Evolutionary conservation across 2,888 invertebrate genomes (phyloP).

Genomic region (Eupithecia inturbata): DNA sequence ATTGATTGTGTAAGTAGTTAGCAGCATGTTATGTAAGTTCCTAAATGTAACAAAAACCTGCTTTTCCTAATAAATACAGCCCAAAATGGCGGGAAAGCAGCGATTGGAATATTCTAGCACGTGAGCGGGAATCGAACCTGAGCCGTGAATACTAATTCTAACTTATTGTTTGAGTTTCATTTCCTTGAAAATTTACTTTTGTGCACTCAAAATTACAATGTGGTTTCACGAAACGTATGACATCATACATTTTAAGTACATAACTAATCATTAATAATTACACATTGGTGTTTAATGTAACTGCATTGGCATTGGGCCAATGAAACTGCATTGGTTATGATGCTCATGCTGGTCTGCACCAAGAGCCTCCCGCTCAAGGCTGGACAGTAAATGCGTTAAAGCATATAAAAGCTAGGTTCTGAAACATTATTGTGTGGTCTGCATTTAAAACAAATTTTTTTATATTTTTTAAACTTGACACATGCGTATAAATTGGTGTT

Average conservation of each 20-base stretch:
- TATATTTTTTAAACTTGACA: neutral
- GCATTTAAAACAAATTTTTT: neutral
- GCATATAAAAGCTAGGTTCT: neutral
- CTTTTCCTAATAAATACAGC: conserved; percentile 60
- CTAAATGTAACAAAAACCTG: conserved; percentile 48
- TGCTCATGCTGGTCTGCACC: too few relatives aligned
- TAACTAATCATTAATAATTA: neutral
- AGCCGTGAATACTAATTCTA: conserved; percentile 72
- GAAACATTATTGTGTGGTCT: neutral
- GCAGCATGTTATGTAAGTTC: neutral
- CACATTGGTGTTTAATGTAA: neutral
- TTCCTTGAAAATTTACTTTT: conserved; percentile 38
- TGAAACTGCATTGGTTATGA: too few relatives aligned
- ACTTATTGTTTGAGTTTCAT: conserved; percentile 54
- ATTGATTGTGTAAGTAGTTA: neutral
- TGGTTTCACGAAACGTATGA: neutral
- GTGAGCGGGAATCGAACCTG: conserved; percentile 69
- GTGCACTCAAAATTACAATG: conserved; percentile 34
- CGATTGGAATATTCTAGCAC: conserved; percentile 76
- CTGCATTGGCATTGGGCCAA: too few relatives aligned
- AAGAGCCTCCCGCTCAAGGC: neutral
- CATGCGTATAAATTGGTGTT: conserved; percentile 3
- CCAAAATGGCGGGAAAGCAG: conserved; percentile 76
- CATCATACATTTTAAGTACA: neutral
- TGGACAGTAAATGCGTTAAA: neutral